Evolutionary conservation across 2,888 invertebrate genomes (phyloP), one percentile per base, ranked within the genome.

Genomic region (Heliconius sara): DNA sequence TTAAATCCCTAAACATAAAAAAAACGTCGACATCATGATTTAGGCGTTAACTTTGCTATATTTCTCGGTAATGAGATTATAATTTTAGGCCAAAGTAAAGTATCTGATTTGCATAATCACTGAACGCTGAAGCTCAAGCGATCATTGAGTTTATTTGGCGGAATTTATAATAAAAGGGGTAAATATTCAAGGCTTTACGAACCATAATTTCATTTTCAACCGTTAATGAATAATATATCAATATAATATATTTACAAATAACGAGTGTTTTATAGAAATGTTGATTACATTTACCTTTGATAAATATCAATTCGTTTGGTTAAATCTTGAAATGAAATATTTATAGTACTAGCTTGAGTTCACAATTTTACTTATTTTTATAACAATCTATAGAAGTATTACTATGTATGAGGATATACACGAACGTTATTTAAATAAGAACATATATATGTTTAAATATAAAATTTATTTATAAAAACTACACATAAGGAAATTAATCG

Each of bases 1-100:
- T 39, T 39, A 22, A 52, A 43, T 39, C 43, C 9, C 19, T 39
- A 75, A 43, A n/a, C 77, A 43, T 39, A 75, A 74, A 77, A 74
- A 77, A 65, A 12, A 43, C 19, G 27, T 13, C 19, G 63, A 43
- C 68, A 43, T 57, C 77, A 83, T 78, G 76, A 79, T 77, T 77
- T 66, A 76, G 47, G 70, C 71, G 80, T 76, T 75, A 77, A 78
- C 63, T 71, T 52, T 75, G 78, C 79, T 80, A 79, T 83, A 82
- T 87, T 84, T 86, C 82, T 83, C 81, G 76, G 83, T 87, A 89
- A 90, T 79, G 82, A 82, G 77, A 72, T 79, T 82, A 82, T 82
- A 82, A 81, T 82, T 81, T 82, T 76, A 76, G 81, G 74, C 76
- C 78, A 79, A 78, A 75, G 81, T 75, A 79, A 80, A 80, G 81